Evolutionary conservation across 2,797 vertebrate species (phyloP), one percentile per base, ranked within the genome.

Genomic region (Dendrocincla fuliginosa): DNA sequence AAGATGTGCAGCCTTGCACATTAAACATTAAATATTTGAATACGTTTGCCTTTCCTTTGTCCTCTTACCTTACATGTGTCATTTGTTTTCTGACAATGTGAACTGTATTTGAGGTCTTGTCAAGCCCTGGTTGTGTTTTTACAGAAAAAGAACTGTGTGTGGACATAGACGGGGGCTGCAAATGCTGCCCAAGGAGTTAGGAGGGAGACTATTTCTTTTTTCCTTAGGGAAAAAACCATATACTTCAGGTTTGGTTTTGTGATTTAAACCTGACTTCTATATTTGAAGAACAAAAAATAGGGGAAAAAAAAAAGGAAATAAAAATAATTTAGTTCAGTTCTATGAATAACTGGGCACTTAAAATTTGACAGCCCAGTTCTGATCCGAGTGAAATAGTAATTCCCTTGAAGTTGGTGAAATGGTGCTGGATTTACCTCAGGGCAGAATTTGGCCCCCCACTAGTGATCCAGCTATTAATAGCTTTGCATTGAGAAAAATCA

Each of bases 401-500:
- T 93, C 84, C 91, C 92, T 94, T 94, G 91, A 95, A 96, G 82
- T 94, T 81, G 84, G 87, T 86, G 69, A 95, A 95, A 92, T 86
- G 87, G 87, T 92, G 49, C 73, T 94, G 89, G 73, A 89, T 97
- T 93, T 95, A 95, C 84, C 93, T 93, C 52, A 81, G 76, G 91
- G 95, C 89, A 95, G 88, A 92, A 95, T 95, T 87, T 96, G 87
- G 90, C 91, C 90, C 92, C 87, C 68, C 79, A 84, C 63, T 89
- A 97, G 96, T 94, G 81, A 97, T 93, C 91, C 94, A 93, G 59
- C 89, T 97, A 96, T 96, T 96, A 97, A 76, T 97, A 96, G 59
- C 33, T 96, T 97, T 97, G 96, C 95, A 97, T 97, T 98, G 95
- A 96, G 94, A 97, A 97, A 95, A 97, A 96, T 84, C 95, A 93